Evolutionary conservation across 2,888 invertebrate species (phyloP).

Genomic region (Chrysolina haemoptera): DNA sequence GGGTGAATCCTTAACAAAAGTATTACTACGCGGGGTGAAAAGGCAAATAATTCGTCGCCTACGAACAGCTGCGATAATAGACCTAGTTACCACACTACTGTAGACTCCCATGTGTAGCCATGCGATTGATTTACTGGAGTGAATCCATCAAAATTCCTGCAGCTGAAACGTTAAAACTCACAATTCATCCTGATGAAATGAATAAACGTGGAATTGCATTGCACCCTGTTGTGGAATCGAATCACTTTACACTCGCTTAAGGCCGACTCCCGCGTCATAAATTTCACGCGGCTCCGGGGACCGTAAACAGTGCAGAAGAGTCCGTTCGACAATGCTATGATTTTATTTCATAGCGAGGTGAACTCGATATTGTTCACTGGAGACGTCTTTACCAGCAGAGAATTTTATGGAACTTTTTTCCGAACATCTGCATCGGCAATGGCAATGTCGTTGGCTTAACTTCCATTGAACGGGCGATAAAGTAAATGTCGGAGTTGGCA

Average conservation of each 20-base stretch:
- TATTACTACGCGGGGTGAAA: no score
- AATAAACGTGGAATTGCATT: no score
- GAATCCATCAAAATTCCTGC: neutral
- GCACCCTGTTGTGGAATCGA: neutral
- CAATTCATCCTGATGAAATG: neutral
- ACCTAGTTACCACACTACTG: no score
- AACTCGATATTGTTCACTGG: constrained; percentile 35
- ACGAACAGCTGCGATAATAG: no score
- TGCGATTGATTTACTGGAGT: no score
- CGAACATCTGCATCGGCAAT: neutral
- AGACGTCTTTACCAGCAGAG: constrained; percentile 34
- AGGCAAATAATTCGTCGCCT: no score
- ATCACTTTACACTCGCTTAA: neutral
- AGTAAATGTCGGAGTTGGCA: no score
- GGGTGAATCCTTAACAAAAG: no score
- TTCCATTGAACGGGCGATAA: no score
- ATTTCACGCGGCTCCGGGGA: constrained; percentile 25
- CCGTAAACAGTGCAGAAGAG: constrained; percentile 32
- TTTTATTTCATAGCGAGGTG: constrained; percentile 40
- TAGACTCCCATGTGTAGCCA: no score
- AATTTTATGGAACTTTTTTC: constrained; percentile 31
- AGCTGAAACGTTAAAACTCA: neutral
- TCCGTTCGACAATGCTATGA: constrained; percentile 39
- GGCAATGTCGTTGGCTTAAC: neutral
- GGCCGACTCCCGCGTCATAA: neutral